phyloP scores from a whole-genome alignment of 2,888 invertebrate species.

The Anticlea derivata region DNA sequence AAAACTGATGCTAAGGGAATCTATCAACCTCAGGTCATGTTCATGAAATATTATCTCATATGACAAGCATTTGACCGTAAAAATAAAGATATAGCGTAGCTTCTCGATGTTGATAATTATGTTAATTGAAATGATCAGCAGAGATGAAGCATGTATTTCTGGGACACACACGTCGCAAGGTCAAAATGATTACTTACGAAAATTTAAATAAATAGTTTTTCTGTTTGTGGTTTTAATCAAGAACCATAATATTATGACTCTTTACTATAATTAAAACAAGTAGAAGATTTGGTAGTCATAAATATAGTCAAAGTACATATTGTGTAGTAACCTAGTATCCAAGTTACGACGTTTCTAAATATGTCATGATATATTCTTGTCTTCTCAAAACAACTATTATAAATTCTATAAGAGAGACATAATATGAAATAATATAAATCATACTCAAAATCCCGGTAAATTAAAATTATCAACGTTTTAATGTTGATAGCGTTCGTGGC shows the following conservation, averaged over 20 bases:
- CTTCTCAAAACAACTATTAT: no score
- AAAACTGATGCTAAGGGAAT: neutral
- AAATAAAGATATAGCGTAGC: neutral
- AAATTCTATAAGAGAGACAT: no score
- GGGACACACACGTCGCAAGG: neutral
- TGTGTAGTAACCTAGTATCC: no score
- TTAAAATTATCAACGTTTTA: slow-evolving; percentile 48
- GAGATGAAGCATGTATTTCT: neutral
- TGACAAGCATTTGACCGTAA: neutral
- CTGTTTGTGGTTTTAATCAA: neutral
- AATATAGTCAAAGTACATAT: no score
- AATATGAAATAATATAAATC: slow-evolving; percentile 31
- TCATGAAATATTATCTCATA: slow-evolving; percentile 14
- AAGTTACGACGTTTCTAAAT: no score
- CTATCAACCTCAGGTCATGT: neutral
- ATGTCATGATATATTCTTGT: no score
- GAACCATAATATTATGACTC: slow-evolving; percentile 1
- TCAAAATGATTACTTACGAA: slow-evolving; percentile 6
- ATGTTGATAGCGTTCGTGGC: slow-evolving; percentile 49
- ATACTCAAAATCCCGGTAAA: slow-evolving; percentile 28
- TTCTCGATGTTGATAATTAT: neutral
- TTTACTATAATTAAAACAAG: no score
- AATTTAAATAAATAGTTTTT: slow-evolving; percentile 3
- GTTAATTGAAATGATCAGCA: slow-evolving; percentile 6
- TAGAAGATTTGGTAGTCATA: no score